Evolutionary conservation across 53 echinoderm and acorn worm species (phyloP), one percentile per base, ranked within the genome.

Genomic region (Paelopatides confundens): DNA sequence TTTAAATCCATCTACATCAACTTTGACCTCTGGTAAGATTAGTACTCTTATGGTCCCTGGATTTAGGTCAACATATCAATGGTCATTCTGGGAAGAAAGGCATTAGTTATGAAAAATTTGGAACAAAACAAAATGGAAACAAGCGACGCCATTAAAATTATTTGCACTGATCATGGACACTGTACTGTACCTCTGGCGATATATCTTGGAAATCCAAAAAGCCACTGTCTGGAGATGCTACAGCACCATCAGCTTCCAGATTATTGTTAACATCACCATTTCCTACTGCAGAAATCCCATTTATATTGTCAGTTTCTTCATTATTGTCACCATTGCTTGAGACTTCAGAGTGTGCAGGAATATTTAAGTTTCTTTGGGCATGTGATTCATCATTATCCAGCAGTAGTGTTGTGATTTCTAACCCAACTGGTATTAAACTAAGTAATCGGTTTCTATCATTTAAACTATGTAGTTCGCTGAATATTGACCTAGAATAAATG

Each of bases 381-480:
- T 50, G 79, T 53, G 48, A 33, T 24, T 79, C 79, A 29, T 79
- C 79, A 8, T 83, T 38, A 63, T 96, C 96, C 32, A 96, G 76
- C 48, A 96, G 85, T 71, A 94, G 92, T 31, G 96, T 87, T 86
- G 89, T 87, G 38, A 96, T 76, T 62, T 93, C 94, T 18, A 47
- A 33, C 21, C 18, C 24, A 17, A 50, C 86, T 71, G 66, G 92
- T 39, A 87, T 63, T 65, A 83, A 64, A 65, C 62, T 83, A 8
- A 83, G 38, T 40, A 81, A 76, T 11, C 90, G 78, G 54, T 70
- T 66, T 7, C 63, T 53, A 35, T 77, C 92, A n/a, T 85, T 40
- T 5, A 96, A 64, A 0, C 89, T 82, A 30, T 96, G 91, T 9
- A 96, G 90, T 48, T 96, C 96, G 54, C 87, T 63, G 62, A 94